Conservation (phyloP, 2,888 invertebrate species). For the Agrochola macilenta region DNA sequence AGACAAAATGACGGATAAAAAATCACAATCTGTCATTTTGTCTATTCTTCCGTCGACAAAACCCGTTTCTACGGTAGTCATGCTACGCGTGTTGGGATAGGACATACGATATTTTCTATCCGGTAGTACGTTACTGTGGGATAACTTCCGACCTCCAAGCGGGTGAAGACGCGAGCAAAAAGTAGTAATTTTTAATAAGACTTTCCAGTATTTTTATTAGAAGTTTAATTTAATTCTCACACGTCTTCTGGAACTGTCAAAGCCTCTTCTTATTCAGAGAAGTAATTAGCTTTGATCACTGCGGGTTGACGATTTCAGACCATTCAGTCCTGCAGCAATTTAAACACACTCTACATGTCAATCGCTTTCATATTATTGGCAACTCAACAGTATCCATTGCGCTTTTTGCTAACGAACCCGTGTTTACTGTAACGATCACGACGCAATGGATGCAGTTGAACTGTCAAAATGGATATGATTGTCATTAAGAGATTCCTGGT, state of each 20-base stretch:
- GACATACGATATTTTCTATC: no score
- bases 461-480: not conserved
- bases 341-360: not conserved
- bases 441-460: not conserved
- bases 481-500: not conserved
- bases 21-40: no score
- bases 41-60: no score
- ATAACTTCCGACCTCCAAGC: no score
- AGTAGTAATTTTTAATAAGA: no score
- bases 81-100: no score
- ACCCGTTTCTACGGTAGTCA: no score
- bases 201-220: no score
- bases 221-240: not conserved
- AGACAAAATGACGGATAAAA: no score
- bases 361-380: not conserved
- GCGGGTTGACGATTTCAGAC: not conserved
- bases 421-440: not conserved
- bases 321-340: not conserved
- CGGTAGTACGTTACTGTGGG: no score
- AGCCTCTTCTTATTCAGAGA: not conserved
- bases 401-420: not conserved
- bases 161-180: no score
- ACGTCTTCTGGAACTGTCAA: not conserved
- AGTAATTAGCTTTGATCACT: not conserved
- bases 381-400: not conserved